Evolutionary conservation across 2,113 vertebrate species (phyloP).

Genomic region (Colistium nudipinnis): DNA sequence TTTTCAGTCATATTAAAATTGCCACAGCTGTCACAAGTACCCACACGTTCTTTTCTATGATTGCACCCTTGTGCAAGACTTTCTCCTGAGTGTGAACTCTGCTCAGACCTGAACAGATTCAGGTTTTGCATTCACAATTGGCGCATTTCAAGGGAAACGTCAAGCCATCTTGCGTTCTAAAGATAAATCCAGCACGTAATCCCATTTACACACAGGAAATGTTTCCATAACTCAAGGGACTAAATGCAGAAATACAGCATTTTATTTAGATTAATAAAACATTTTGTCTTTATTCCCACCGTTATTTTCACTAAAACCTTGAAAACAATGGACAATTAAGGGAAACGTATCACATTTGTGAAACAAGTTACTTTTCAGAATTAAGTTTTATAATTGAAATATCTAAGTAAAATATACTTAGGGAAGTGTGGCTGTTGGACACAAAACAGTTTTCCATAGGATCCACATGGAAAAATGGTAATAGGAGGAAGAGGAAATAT

Average conservation of each 20-base stretch:
- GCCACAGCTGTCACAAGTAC: not conserved
- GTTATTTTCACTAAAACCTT: not conserved
- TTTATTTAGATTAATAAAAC: not conserved
- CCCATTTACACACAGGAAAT: slow-evolving; percentile 29
- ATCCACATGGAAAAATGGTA: too few species aligned
- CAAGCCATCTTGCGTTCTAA: not conserved
- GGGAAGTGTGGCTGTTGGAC: too few species aligned
- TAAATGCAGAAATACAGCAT: not conserved
- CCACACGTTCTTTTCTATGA: not conserved
- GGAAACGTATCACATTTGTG: too few species aligned
- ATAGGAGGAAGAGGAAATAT: too few species aligned
- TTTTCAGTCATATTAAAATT: not conserved
- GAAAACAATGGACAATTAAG: too few species aligned
- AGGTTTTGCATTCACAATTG: slow-evolving; percentile 2
- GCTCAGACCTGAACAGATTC: slow-evolving; percentile 19
- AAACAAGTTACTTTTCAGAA: too few species aligned
- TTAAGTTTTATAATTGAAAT: too few species aligned
- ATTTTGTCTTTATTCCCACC: not conserved
- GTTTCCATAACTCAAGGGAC: slow-evolving; percentile 24
- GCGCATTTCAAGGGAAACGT: slow-evolving; percentile 1
- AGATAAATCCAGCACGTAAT: slow-evolving; percentile 10
- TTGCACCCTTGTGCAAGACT: not conserved
- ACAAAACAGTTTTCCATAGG: too few species aligned
- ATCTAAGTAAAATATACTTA: too few species aligned
- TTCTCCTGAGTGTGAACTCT: not conserved